Evolutionary conservation across 2,797 vertebrate genomes (phyloP), one percentile per base, ranked within the genome.

Genomic region (Esox masquinongy): DNA sequence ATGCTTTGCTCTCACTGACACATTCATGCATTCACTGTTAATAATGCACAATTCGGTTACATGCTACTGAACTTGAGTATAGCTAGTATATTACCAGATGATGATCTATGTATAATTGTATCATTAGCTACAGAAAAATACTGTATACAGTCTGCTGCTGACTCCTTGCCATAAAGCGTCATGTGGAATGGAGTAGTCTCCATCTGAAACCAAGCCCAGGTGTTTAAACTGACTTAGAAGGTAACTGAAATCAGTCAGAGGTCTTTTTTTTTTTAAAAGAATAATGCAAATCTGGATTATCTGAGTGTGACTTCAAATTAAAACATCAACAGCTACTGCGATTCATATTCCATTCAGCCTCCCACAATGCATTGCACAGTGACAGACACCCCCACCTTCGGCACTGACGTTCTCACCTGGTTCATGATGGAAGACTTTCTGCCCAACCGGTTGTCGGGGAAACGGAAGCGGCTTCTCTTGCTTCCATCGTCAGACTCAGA

Each of bases 351-450:
- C 39, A 43, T 6, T 43, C 39, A 43, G 39, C 39, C 39, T 43
- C 16, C 8, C 36, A 66, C 7, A 29, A 26, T 29, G 16, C 8
- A 74, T 31, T 24, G 47, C 24, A 63, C 29, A 17, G 67, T 67
- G 12, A 2, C 26, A 72, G 5, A 71, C 68, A 39, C 47, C 24
- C 9, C 36, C 31, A 39, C n/a, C 11, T 22, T 49, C 66, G 73
- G 22, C 47, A 71, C 39, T 43, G 39, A 43, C 9, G 39, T 43
- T 39, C 82, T 86, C 86, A 99, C 98, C 96, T 99, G 97, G 87
- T 99, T 98, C 97, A 99, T 99, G 90, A 99, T 99, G 86, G 97
- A 98, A 85, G 97, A 96, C 61, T 97, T 98, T 85, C 97, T 95
- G 67, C 97, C 97, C 75, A 99, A 93, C 67, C 97, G 95, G 88